phyloP scores from a whole-genome alignment of 2,888 invertebrate species.

The Rapana venosa region DNA sequence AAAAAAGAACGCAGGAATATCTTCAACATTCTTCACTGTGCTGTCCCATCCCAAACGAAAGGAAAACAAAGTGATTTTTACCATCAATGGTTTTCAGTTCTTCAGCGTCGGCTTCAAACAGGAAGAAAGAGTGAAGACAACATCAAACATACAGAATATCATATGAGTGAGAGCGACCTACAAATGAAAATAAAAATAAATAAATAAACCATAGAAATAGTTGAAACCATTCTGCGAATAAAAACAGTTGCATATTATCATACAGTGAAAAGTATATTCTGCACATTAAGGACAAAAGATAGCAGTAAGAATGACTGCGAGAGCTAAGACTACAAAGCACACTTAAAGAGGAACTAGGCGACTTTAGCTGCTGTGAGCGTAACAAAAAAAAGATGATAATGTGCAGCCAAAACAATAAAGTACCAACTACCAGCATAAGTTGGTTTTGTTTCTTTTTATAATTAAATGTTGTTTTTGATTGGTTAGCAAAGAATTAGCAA shows the following conservation, averaged over 20 bases:
- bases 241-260: background rate
- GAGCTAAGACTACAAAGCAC: background rate
- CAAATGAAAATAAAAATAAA: background rate
- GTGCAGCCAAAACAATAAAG: too few species aligned
- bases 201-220: background rate
- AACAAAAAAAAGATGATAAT: background rate
- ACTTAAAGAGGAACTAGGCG: background rate
- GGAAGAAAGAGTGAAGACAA: slow-evolving; percentile 3
- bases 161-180: background rate
- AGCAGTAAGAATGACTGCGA: background rate
- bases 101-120: background rate
- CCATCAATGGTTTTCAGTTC: slow-evolving; percentile 26
- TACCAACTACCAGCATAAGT: too few species aligned
- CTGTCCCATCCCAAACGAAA: background rate
- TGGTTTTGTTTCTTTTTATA: too few species aligned
- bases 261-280: background rate
- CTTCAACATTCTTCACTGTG: background rate
- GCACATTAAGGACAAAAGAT: background rate
- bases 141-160: slow-evolving; percentile 1
- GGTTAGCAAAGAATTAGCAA: too few species aligned
- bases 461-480: too few species aligned
- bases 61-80: background rate
- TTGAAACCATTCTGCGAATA: too few species aligned
- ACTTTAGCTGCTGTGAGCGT: slow-evolving; percentile 1
- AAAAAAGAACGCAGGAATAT: background rate